Conservation (phyloP, 2,797 vertebrate genomes). For the Bradypodion ventrale region DNA sequence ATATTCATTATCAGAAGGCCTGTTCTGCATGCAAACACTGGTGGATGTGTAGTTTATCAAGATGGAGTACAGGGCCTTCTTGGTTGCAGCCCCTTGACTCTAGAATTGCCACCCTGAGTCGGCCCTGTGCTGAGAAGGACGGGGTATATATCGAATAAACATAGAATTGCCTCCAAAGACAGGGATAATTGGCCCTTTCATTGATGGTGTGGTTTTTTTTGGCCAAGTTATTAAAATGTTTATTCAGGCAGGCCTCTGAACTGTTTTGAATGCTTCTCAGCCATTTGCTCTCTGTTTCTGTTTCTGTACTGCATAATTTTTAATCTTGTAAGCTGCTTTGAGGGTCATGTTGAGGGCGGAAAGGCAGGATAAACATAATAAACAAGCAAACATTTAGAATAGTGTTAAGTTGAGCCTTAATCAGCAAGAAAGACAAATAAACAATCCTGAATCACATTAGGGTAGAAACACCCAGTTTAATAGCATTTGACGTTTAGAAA, state of each 20-base stretch:
- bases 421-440: neutral
- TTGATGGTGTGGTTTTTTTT: neutral
- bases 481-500: neutral
- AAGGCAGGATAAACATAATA: neutral
- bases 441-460: neutral
- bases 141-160: too few relatives aligned
- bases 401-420: neutral
- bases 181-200: neutral
- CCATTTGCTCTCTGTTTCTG: neutral
- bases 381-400: neutral
- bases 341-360: neutral
- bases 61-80: neutral
- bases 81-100: neutral
- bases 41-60: neutral
- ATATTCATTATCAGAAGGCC: neutral
- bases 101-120: neutral
- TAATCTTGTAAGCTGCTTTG: neutral
- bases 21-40: neutral
- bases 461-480: neutral
- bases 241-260: neutral
- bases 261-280: neutral
- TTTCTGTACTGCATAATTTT: neutral
- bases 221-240: neutral
- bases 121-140: too few relatives aligned
- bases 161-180: neutral